Conservation (phyloP, 1,140 invertebrate genomes). For the Drosophila burlai region DNA sequence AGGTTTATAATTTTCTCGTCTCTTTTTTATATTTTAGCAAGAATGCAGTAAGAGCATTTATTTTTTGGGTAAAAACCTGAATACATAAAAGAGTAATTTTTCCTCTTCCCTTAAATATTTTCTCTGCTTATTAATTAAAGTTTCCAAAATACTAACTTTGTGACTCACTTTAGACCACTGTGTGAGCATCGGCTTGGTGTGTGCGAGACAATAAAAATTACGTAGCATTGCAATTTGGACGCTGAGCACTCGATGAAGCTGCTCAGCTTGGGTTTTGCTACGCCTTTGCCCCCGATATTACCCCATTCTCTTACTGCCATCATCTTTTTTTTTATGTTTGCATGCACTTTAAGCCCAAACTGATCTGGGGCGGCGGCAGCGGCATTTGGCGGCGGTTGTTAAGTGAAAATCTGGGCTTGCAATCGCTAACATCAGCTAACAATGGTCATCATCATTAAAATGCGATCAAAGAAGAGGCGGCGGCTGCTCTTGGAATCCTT, state of each 20-base stretch:
- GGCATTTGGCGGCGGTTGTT: slow-evolving; percentile 66
- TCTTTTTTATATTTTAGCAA: no score
- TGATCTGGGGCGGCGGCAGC: slow-evolving; percentile 35
- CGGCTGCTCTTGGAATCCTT: slow-evolving; percentile 36
- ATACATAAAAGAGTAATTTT: no score
- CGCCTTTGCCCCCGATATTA: not conserved
- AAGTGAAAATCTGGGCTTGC: slow-evolving; percentile 80
- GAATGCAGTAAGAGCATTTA: no score
- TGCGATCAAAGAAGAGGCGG: slow-evolving; percentile 73
- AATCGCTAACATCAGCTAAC: slow-evolving; percentile 84
- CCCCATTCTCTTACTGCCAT: slow-evolving; percentile 18
- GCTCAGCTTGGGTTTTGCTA: slow-evolving; percentile 8
- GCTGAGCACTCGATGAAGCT: slow-evolving; percentile 54
- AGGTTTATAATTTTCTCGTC: no score
- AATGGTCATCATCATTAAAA: slow-evolving; percentile 85
- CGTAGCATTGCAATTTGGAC: slow-evolving; percentile 67
- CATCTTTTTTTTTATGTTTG: slow-evolving; percentile 69
- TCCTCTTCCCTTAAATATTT: not conserved
- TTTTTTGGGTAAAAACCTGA: no score
- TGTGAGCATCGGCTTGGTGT: slow-evolving; percentile 47
- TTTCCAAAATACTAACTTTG: not conserved
- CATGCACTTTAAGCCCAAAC: slow-evolving; percentile 66
- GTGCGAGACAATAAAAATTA: slow-evolving; percentile 73
- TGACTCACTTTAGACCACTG: slow-evolving; percentile 41
- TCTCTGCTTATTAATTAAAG: not conserved